Evolutionary conservation across 2,888 invertebrate species (phyloP).

Genomic region (Hypercompe scribonia): DNA sequence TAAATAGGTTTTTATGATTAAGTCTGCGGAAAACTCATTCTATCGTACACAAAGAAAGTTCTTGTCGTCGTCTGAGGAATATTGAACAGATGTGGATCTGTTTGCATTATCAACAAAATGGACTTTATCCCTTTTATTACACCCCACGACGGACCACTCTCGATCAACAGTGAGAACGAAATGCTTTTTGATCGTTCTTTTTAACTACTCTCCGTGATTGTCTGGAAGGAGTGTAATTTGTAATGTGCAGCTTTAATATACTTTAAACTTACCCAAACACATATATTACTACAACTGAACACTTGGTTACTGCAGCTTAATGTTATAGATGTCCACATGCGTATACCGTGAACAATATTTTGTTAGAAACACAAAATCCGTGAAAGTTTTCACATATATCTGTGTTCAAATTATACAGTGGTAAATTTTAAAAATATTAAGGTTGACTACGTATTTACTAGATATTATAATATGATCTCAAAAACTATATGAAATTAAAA

Average conservation of each 20-base stretch:
- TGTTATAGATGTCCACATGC: background rate
- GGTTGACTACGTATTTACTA: no score
- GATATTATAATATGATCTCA: no score
- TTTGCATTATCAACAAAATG: conserved; percentile 53
- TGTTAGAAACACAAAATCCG: background rate
- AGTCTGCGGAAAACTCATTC: conserved; percentile 10
- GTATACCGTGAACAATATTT: background rate
- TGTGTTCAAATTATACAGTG: background rate
- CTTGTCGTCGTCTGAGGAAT: conserved; percentile 33
- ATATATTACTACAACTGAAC: background rate
- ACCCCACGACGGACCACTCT: conserved; percentile 49
- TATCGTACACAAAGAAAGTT: conserved; percentile 26
- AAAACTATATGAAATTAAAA: no score
- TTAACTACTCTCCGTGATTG: conserved; percentile 41
- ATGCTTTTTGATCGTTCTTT: conserved; percentile 46
- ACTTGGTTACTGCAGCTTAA: background rate
- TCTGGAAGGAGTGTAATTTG: conserved; percentile 37
- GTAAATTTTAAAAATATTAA: no score
- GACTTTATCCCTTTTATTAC: conserved; percentile 58
- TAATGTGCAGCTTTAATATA: conserved; percentile 35
- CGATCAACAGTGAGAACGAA: conserved; percentile 59
- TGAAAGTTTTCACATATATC: background rate
- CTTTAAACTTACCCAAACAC: conserved; percentile 34
- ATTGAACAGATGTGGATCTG: conserved; percentile 58
- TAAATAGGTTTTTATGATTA: background rate